Evolutionary conservation across 2,113 vertebrate species (phyloP).

Genomic region (Ophiodon elongatus): DNA sequence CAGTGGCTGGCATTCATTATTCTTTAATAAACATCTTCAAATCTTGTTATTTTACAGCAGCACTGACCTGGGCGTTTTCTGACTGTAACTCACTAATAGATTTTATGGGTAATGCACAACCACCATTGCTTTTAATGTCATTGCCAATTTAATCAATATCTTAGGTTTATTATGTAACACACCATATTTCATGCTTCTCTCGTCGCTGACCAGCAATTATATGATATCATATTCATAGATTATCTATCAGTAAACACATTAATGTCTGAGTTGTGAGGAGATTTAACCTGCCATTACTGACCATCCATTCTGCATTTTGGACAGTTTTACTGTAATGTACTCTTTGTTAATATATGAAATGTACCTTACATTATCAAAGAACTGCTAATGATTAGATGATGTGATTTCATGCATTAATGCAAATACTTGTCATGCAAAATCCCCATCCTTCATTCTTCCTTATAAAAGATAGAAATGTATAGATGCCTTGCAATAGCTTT

Average conservation of each 20-base stretch:
- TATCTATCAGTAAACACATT: background rate
- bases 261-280: background rate
- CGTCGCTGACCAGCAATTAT: background rate
- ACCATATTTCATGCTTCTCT: background rate
- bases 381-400: background rate
- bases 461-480: background rate
- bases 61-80: conserved; percentile 5
- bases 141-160: background rate
- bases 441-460: background rate
- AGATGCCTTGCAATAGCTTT: background rate
- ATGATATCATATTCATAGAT: background rate
- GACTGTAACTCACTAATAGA: background rate
- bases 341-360: background rate
- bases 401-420: background rate
- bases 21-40: no score
- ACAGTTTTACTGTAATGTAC: background rate
- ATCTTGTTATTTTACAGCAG: background rate
- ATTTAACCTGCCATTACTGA: background rate
- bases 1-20: no score
- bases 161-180: background rate
- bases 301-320: background rate
- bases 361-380: background rate
- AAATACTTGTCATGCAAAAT: background rate
- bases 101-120: background rate
- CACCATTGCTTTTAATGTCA: background rate